A percentile compares a stretch with the other conserved stretches of the same genome.
Evolutionary conservation across 2,797 vertebrate species (phyloP).

Genomic region (Rhynchotus rufescens): DNA sequence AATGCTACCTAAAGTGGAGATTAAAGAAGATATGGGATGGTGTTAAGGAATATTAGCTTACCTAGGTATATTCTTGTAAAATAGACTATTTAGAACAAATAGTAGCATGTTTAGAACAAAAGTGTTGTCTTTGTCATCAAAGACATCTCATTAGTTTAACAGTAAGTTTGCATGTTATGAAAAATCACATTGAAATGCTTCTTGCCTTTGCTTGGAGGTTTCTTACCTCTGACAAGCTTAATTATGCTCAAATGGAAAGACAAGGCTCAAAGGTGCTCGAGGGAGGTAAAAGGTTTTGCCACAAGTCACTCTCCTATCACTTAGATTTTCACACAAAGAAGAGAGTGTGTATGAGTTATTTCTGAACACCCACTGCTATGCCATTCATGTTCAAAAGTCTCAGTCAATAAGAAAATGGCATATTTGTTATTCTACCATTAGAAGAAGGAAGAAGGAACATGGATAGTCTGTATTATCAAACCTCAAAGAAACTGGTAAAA

Average conservation of each 20-base stretch:
- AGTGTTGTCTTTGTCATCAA: not conserved
- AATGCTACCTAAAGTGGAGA: not conserved
- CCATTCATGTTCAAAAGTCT: not conserved
- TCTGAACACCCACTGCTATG: slow-evolving; percentile 19
- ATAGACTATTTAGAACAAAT: not conserved
- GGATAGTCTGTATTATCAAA: not conserved
- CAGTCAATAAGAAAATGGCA: not conserved
- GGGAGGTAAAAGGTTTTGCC: slow-evolving; percentile 13
- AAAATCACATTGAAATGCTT: slow-evolving; percentile 6
- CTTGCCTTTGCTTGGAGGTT: not conserved
- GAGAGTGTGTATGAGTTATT: not conserved
- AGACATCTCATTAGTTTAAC: not conserved
- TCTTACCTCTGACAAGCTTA: slow-evolving; percentile 29
- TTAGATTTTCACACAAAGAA: slow-evolving; percentile 10
- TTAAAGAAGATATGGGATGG: not conserved
- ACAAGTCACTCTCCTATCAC: slow-evolving; percentile 21
- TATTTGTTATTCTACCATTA: not conserved
- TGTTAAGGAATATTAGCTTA: not conserved
- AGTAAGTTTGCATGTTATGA: not conserved
- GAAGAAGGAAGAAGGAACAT: not conserved
- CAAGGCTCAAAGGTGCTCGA: not conserved
- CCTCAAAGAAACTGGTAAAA: not conserved
- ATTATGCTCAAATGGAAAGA: not conserved
- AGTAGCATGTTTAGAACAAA: not conserved
- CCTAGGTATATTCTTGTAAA: not conserved